Conservation (phyloP, 2,888 invertebrate genomes). For the Beris chalybata region DNA sequence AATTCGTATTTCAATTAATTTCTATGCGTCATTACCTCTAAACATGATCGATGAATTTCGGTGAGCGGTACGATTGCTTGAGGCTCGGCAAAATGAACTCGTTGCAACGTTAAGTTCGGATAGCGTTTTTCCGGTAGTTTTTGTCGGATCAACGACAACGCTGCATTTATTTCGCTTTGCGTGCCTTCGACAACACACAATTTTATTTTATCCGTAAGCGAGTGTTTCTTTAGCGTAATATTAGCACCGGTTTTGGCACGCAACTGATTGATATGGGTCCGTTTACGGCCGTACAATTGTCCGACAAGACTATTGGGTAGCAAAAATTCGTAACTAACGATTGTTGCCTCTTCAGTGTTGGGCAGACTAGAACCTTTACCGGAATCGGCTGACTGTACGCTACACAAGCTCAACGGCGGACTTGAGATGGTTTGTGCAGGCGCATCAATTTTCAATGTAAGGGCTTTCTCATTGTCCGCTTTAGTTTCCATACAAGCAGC, state of each 20-base stretch:
- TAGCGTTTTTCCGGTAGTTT: constrained; percentile 81
- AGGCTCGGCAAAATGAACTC: constrained; percentile 52
- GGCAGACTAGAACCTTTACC: constrained; percentile 55
- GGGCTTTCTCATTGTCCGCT: constrained; percentile 3
- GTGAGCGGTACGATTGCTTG: constrained; percentile 55
- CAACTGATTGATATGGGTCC: constrained; percentile 78
- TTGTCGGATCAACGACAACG: constrained; percentile 80
- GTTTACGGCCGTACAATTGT: constrained; percentile 82
- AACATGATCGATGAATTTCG: constrained; percentile 51
- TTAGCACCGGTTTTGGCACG: constrained; percentile 77
- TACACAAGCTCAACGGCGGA: constrained; percentile 64
- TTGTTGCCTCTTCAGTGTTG: constrained; percentile 50
- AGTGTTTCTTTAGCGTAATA: constrained; percentile 73
- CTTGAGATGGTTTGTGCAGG: constrained; percentile 55
- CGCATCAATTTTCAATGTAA: constrained; percentile 6
- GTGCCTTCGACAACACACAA: constrained; percentile 83
- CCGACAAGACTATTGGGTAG: constrained; percentile 79
- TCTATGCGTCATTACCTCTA: constrained; percentile 55
- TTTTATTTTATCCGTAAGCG: constrained; percentile 72
- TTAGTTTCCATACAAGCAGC: constrained; percentile 83
- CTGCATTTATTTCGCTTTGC: constrained; percentile 75
- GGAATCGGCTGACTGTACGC: constrained; percentile 54
- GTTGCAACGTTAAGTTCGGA: constrained; percentile 73
- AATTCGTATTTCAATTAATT: neutral
- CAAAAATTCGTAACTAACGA: constrained; percentile 64